Conservation (phyloP, 1,140 invertebrate species). For the Odontomachus brunneus region DNA sequence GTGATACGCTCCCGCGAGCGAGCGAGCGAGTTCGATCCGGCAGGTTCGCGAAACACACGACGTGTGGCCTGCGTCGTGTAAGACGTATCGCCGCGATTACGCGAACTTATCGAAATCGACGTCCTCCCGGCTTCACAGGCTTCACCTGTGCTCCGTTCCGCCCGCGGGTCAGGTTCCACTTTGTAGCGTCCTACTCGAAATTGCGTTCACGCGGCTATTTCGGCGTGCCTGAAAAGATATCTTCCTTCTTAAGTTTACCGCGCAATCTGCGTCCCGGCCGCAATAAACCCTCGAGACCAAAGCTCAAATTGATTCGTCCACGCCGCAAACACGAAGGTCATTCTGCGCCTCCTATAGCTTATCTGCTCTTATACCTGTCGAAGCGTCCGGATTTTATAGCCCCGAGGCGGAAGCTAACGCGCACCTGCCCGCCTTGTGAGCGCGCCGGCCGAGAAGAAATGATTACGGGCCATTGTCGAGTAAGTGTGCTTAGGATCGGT, state of each 20-base stretch:
- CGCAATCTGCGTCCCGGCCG: constrained; percentile 34
- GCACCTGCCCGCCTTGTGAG: constrained; percentile 61
- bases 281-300: constrained; percentile 70
- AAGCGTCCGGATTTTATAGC: constrained; percentile 62
- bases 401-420: not conserved
- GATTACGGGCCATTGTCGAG: constrained; percentile 71
- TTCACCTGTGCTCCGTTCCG: not conserved
- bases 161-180: not conserved
- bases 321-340: constrained; percentile 67
- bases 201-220: constrained; percentile 34
- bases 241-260: constrained; percentile 6
- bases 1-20: constrained; percentile 67
- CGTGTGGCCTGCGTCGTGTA: constrained; percentile 53
- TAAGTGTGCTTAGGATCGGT: constrained; percentile 69
- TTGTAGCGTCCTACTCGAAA: constrained; percentile 21
- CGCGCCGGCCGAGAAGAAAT: constrained; percentile 38
- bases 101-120: constrained; percentile 50
- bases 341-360: constrained; percentile 51
- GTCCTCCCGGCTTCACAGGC: not conserved
- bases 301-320: constrained; percentile 68
- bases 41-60: constrained; percentile 71
- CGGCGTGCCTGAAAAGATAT: not conserved
- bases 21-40: constrained; percentile 64
- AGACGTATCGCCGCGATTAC: constrained; percentile 65
- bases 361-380: constrained; percentile 63